Evolutionary conservation across 2,113 vertebrate genomes (phyloP).

Genomic region (Bos indicus): DNA sequence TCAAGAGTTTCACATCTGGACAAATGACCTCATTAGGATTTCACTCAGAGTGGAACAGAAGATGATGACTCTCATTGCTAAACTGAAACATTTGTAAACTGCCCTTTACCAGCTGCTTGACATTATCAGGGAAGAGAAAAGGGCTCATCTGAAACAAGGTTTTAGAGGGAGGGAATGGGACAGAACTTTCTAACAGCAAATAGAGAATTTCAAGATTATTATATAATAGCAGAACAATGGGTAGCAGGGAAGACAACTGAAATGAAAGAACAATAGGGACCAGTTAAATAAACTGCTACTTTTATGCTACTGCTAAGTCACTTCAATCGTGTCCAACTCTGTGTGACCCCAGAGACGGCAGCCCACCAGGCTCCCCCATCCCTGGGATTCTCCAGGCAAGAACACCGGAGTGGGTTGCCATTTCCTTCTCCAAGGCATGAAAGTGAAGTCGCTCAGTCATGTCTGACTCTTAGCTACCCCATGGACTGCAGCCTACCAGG

Average conservation of each 20-base stretch:
- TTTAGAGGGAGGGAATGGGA: neutral
- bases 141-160: neutral
- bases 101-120: slow-evolving; percentile 10
- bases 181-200: neutral
- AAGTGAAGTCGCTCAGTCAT: too few relatives aligned
- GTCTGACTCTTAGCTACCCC: too few relatives aligned
- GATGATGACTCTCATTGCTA: neutral
- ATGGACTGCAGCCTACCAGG: too few relatives aligned
- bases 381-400: too few relatives aligned
- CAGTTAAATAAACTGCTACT: neutral
- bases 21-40: slow-evolving; percentile 19
- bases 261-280: neutral
- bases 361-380: too few relatives aligned
- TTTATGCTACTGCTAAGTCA: neutral
- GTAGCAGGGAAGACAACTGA: neutral
- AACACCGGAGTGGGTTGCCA: too few relatives aligned
- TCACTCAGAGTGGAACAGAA: neutral
- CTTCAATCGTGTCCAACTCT: too few relatives aligned
- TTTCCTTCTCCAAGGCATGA: too few relatives aligned
- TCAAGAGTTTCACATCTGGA: neutral
- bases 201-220: neutral
- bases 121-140: slow-evolving; percentile 3
- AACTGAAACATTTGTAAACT: neutral
- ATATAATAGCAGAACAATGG: neutral
- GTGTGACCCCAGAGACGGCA: too few relatives aligned